Evolutionary conservation across 2,113 vertebrate genomes (phyloP).

Genomic region (Anseranas semipalmata): DNA sequence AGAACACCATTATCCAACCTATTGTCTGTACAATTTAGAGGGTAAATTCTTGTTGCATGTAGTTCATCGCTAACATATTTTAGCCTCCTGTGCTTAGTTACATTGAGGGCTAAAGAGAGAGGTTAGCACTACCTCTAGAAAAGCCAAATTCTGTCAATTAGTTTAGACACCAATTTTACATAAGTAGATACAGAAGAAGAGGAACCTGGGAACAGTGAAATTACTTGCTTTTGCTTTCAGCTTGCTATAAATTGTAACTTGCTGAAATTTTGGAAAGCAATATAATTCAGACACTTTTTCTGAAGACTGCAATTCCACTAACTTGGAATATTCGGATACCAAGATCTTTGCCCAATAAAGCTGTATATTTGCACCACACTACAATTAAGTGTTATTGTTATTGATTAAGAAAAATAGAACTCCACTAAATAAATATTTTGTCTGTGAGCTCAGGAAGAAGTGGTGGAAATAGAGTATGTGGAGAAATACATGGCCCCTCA

Average conservation of each 20-base stretch:
- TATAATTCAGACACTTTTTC: neutral
- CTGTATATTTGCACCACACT: neutral
- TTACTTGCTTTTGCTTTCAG: neutral
- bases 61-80: neutral
- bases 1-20: rapidly evolving
- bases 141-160: neutral
- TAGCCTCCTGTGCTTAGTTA: neutral
- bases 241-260: neutral
- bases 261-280: neutral
- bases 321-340: neutral
- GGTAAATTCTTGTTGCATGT: neutral
- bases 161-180: neutral
- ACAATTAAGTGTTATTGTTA: neutral
- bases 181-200: neutral
- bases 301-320: neutral
- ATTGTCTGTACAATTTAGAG: neutral
- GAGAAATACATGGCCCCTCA: conserved; percentile 92
- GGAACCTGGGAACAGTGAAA: neutral
- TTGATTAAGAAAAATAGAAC: neutral
- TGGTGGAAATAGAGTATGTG: conserved; percentile 95
- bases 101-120: neutral
- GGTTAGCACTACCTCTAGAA: neutral
- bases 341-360: neutral
- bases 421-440: neutral
- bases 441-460: conserved; percentile 88